These are phyloP conservation scores for Cryptophagus acutangulus DNA, from an alignment of 2,888 invertebrate species.

Conservation along the genomic window DNA sequence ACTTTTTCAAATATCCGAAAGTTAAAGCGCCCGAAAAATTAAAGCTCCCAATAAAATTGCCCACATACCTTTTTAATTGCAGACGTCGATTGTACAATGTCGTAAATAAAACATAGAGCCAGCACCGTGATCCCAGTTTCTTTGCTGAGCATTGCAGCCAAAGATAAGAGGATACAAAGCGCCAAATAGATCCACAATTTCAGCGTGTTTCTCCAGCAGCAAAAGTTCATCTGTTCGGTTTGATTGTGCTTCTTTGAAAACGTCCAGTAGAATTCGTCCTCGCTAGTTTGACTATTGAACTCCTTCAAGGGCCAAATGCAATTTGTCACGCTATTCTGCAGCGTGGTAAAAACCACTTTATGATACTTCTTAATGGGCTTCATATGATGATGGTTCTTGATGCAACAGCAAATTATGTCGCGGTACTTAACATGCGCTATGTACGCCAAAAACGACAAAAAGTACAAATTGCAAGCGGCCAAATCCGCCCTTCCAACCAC, in stretches of 20 bases:
- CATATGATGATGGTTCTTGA: slow-evolving; percentile 17
- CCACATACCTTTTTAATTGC: slow-evolving; percentile 36
- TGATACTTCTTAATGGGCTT: slow-evolving; percentile 40
- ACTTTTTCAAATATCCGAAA: not conserved
- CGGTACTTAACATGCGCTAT: slow-evolving; percentile 69
- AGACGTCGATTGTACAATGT: slow-evolving; percentile 59
- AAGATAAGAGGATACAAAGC: slow-evolving; percentile 53
- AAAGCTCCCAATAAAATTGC: not conserved
- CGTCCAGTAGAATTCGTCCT: slow-evolving; percentile 9
- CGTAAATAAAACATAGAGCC: slow-evolving; percentile 84
- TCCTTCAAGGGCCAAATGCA: slow-evolving; percentile 41
- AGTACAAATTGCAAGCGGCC: slow-evolving; percentile 84
- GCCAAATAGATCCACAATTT: slow-evolving; percentile 58
- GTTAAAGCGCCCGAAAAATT: not conserved
- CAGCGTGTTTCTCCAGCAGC: slow-evolving; percentile 39
- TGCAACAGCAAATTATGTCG: slow-evolving; percentile 45
- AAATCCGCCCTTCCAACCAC: slow-evolving; percentile 94
- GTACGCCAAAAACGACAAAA: slow-evolving; percentile 82
- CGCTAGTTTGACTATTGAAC: slow-evolving; percentile 1
- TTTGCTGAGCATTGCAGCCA: slow-evolving; percentile 86
- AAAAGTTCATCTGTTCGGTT: slow-evolving; percentile 19
- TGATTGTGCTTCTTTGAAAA: slow-evolving; percentile 1
- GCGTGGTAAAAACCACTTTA: slow-evolving; percentile 36
- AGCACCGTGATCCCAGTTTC: slow-evolving; percentile 93
- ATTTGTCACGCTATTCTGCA: slow-evolving; percentile 42